A percentile compares a stretch with the other conserved stretches of the same genome.
These are phyloP conservation scores for Heteromyza rotundicornis DNA, from an alignment of 2,888 invertebrate species.

Conservation along the genomic window DNA sequence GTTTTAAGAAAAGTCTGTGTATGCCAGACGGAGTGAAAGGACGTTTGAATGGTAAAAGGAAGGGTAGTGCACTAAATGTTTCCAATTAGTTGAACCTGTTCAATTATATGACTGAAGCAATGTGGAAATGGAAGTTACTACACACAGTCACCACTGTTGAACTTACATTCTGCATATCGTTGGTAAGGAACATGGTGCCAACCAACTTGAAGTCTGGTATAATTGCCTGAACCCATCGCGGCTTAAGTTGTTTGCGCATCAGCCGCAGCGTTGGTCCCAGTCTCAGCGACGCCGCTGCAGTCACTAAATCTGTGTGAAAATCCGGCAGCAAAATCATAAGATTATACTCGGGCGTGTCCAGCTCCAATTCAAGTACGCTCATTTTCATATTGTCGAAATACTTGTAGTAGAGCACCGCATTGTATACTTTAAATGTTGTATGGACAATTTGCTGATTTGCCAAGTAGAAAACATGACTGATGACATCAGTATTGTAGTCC, in stretches of 20 bases:
- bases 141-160: too few relatives aligned
- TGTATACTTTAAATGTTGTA: constrained; percentile 76
- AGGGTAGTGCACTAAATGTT: background rate
- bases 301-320: constrained; percentile 69
- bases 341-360: constrained; percentile 82
- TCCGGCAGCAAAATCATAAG: constrained; percentile 76
- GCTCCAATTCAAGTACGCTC: constrained; percentile 75
- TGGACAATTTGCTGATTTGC: constrained; percentile 63
- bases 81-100: too few relatives aligned
- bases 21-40: too few relatives aligned
- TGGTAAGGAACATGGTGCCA: constrained; percentile 80
- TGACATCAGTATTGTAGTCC: constrained; percentile 53
- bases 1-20: too few relatives aligned
- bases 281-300: constrained; percentile 71
- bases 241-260: constrained; percentile 72
- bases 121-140: too few relatives aligned
- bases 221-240: constrained; percentile 75
- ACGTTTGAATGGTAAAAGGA: constrained; percentile 9
- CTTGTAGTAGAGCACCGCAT: constrained; percentile 77
- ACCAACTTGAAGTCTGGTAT: constrained; percentile 82
- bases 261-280: constrained; percentile 69
- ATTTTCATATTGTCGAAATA: constrained; percentile 76
- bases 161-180: constrained; percentile 79
- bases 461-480: constrained; percentile 60
- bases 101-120: too few relatives aligned